Percentiles rank a stretch among this genome's conserved stretches.
Evolutionary conservation across 2,888 invertebrate species (phyloP).

Genomic region (Lottia scabra): DNA sequence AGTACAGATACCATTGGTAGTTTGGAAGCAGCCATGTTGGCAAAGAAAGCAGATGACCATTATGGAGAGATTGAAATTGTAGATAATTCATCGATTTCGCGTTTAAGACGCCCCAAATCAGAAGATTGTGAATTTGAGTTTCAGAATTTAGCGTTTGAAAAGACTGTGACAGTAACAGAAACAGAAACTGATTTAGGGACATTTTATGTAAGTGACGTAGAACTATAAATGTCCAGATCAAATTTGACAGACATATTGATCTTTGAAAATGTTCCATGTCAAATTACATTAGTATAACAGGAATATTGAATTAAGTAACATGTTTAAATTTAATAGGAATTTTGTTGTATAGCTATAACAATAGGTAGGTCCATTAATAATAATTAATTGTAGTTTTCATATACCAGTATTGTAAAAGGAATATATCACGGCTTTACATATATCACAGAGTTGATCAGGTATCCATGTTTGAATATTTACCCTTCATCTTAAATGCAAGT

Average conservation of each 20-base stretch:
- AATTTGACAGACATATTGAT: neutral
- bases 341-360: too few relatives aligned
- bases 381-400: too few relatives aligned
- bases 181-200: neutral
- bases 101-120: neutral
- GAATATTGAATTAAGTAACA: too few relatives aligned
- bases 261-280: too few relatives aligned
- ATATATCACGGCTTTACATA: too few relatives aligned
- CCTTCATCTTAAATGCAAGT: too few relatives aligned
- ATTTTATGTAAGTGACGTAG: conserved; percentile 13
- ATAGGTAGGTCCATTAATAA: too few relatives aligned
- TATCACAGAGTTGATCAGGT: too few relatives aligned
- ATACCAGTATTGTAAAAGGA: too few relatives aligned
- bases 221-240: conserved; percentile 11
- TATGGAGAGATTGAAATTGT: neutral
- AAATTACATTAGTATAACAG: too few relatives aligned
- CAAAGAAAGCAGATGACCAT: neutral
- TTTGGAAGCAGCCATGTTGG: neutral
- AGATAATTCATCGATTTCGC: neutral
- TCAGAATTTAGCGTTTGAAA: conserved; percentile 27
- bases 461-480: too few relatives aligned
- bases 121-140: conserved; percentile 20
- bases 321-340: too few relatives aligned
- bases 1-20: neutral
- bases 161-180: conserved; percentile 15